Base-by-base conservation (phyloP, 2,113 vertebrate species). In the Gnathonemus echidnorhynchus region DNA sequence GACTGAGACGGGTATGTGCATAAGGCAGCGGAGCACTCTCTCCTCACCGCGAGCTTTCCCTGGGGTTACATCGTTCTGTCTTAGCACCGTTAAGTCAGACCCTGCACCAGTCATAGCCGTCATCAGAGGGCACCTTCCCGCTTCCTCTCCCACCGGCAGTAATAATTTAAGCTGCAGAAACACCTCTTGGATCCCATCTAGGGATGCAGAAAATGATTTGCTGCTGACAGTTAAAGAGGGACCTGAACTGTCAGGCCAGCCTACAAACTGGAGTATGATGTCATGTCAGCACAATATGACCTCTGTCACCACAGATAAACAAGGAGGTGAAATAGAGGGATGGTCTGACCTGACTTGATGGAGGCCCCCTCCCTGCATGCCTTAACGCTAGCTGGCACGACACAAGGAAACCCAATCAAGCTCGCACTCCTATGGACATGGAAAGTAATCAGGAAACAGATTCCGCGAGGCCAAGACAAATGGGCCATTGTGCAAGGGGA, bases 21-120 rank as follows among this genome's bases (percentile, higher is more conserved):
- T 1, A 35, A 21, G 27, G 42, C 21, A 19, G 48, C 27, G 7
- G 86, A 21, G 24, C 9, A 3, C 9, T 35, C 13, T 35, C n/a
- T 53, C 13, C 24, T 87, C 49, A 87, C 52, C 49, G 49, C 24
- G 0, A 53, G 86, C 24, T 31, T 48, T 52, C 86, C 50, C 35
- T 87, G 86, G 50, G 86, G 86, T 87, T 53, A 56, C n/a, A 53
- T 53, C 31, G 17, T 56, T 48, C 86, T 87, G 86, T 87, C 50
- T 56, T 19, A 48, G 86, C 27, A 10, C 31, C 31, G 86, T 53
- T 87, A 50, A 87, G 50, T 87, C 86, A 87, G 45, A 85, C 39
- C 45, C 83, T 46, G 21, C 42, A 24, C 21, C 83, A 45, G 83
- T n/a, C 45, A 3, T 56, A 19, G 31, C 21, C 48, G 3, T 50